These are phyloP conservation scores for Pinna nobilis DNA, from an alignment of 1,140 invertebrate species.

Conservation along the genomic window DNA sequence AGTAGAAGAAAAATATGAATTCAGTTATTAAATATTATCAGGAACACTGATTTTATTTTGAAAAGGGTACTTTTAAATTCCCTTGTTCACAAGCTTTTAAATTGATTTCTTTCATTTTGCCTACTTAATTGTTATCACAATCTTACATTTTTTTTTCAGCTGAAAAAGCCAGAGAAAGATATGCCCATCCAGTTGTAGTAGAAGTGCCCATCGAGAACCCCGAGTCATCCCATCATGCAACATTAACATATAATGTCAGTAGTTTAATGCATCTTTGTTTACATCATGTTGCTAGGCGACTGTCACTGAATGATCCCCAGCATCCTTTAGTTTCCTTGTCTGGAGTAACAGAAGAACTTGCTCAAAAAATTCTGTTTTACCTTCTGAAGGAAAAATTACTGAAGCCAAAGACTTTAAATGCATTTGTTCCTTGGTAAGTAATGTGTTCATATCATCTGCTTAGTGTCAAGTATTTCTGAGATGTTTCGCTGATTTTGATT, in stretches of 20 bases:
- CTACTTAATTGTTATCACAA: neutral
- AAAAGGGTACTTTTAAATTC: too few species aligned
- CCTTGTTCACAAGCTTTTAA: too few species aligned
- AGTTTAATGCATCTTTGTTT: constrained; percentile 51
- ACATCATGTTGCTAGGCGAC: constrained; percentile 50
- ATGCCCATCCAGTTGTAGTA: constrained; percentile 32
- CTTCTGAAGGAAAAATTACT: constrained; percentile 64
- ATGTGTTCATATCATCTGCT: neutral
- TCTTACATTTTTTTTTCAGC: constrained; percentile 45
- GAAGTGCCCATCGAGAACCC: neutral
- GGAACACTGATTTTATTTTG: too few species aligned
- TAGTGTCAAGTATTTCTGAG: too few species aligned
- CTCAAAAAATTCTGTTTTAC: constrained; percentile 57
- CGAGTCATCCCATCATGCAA: too few species aligned
- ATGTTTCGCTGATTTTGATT: too few species aligned
- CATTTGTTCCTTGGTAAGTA: constrained; percentile 67
- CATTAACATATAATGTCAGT: constrained; percentile 29
- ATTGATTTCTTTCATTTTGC: neutral
- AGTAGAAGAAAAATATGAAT: too few species aligned
- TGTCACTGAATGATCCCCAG: constrained; percentile 51
- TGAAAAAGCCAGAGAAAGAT: constrained; percentile 57
- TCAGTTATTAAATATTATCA: too few species aligned
- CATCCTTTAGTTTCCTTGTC: constrained; percentile 54
- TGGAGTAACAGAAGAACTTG: constrained; percentile 61
- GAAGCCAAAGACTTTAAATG: constrained; percentile 60